Evolutionary conservation across 2,797 vertebrate species (phyloP), one percentile per base, ranked within the genome.

Genomic region (Sebastiscus albofasciatus): DNA sequence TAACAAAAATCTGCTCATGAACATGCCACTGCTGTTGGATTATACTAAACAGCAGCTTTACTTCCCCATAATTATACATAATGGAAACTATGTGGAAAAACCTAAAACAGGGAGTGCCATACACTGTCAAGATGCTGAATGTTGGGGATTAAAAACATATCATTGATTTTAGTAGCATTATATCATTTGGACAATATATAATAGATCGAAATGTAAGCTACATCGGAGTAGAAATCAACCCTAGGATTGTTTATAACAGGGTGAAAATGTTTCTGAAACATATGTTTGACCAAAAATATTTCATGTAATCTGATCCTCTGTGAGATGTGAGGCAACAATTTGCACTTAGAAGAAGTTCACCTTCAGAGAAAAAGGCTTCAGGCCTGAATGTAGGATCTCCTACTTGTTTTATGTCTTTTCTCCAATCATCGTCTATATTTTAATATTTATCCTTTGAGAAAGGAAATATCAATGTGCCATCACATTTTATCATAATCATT

Each of bases 331-430:
- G 79, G 82, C 80, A 70, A 85, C 67, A 46, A 64, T 93, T 92
- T 93, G 93, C 93, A 94, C 92, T 93, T 93, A 75, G 60, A 82
- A 67, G 67, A 85, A 61, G 61, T 85, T 83, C 66, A 77, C 74
- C 69, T 83, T 83, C 52, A 82, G 75, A 88, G 39, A 67, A 67
- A 70, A 68, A 78, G 52, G 75, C 76, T 52, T 27, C 10, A 3
- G 22, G 74, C 70, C 74, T 90, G 87, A 91, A 92, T 87, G 92
- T 93, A 84, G 82, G 77, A 81, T 76, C 58, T 83, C 64, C 80
- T 80, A 67, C 65, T 33, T 61, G 42, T 75, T 87, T 52, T 56
- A 20, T 76, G 75, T 79, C 64, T 83, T 56, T 80, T 70, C 61
- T 54, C 77, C 74, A 54, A 36, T 74, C 77, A 77, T 72, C 13